These are phyloP conservation scores for Dendrocincla fuliginosa DNA, from an alignment of 2,797 vertebrate genomes.

Conservation along the genomic window DNA sequence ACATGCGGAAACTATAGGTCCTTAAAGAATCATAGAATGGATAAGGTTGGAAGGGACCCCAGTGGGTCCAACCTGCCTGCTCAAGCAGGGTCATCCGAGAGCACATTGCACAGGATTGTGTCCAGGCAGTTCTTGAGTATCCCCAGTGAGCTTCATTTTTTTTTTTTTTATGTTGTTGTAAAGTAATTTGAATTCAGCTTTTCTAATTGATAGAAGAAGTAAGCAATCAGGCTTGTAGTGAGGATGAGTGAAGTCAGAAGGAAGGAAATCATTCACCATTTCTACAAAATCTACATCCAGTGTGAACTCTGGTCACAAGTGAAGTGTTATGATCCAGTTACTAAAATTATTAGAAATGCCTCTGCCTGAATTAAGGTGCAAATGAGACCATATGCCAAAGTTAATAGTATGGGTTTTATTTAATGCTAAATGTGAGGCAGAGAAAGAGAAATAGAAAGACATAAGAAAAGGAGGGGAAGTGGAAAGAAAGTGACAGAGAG, in stretches of 20 bases:
- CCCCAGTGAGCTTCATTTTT: background rate
- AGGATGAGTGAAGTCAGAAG: background rate
- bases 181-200: background rate
- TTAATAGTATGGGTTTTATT: no score
- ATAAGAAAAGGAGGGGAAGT: no score
- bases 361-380: no score
- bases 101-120: rapidly evolving
- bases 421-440: no score
- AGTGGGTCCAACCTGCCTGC: background rate
- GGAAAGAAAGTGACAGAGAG: no score
- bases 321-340: background rate
- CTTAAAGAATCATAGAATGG: background rate
- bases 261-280: background rate
- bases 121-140: background rate
- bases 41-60: background rate
- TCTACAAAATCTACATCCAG: background rate
- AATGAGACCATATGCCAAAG: no score
- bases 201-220: background rate
- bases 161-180: background rate
- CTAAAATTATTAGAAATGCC: no score
- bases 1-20: background rate
- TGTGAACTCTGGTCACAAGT: background rate
- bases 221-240: background rate
- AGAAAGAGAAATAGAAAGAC: no score
- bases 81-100: background rate